Evolutionary conservation across 2,888 invertebrate species (phyloP).

Genomic region (Mystacides longicornis): DNA sequence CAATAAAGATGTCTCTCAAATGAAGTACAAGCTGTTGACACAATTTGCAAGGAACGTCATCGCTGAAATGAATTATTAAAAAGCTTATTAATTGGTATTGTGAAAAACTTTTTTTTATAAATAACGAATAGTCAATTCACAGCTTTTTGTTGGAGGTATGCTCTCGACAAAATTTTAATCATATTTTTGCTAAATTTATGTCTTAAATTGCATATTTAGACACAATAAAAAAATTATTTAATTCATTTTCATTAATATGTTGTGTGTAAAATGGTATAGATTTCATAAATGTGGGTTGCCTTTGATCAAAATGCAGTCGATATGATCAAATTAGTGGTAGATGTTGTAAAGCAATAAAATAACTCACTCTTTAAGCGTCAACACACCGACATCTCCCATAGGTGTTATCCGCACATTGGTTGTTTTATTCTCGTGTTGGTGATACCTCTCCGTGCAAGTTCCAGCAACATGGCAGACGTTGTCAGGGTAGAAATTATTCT

Average conservation of each 20-base stretch:
- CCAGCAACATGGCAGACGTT: constrained; percentile 71
- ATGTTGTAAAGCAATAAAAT: neutral
- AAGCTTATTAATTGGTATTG: neutral
- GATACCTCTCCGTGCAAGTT: constrained; percentile 61
- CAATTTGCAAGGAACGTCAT: constrained; percentile 74
- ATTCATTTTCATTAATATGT: no score
- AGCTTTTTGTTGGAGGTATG: no score
- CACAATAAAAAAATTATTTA: no score
- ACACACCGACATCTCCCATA: constrained; percentile 48
- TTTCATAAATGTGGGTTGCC: no score
- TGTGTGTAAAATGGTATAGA: no score
- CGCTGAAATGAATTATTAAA: constrained; percentile 29
- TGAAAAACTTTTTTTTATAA: neutral
- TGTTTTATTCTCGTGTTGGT: constrained; percentile 51
- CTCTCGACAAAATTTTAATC: no score
- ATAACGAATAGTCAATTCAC: no score
- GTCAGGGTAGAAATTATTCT: constrained; percentile 53
- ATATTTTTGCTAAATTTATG: no score
- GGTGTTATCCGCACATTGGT: constrained; percentile 50
- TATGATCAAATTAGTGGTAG: no score
- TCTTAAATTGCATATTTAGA: no score
- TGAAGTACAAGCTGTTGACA: constrained; percentile 78
- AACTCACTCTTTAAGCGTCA: constrained; percentile 6
- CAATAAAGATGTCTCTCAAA: constrained; percentile 68
- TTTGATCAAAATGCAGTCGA: no score